Conservation (phyloP, 2,888 invertebrate genomes). For the Chirona hameri region DNA sequence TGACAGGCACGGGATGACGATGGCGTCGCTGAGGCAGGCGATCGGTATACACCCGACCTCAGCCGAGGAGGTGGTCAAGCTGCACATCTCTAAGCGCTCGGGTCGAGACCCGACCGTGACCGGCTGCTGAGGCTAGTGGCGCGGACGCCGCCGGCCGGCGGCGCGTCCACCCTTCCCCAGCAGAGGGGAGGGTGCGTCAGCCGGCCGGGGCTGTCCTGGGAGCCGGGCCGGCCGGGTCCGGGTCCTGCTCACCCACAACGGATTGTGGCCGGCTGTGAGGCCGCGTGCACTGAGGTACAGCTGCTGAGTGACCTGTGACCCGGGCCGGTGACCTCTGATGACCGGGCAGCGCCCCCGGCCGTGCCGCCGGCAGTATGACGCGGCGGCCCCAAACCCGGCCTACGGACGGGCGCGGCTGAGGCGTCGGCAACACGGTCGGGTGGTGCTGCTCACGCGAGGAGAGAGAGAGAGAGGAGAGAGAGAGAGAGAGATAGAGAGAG, state of each 20-base stretch:
- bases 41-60: constrained; percentile 61
- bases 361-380: constrained; percentile 3
- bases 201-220: background rate
- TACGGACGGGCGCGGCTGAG: background rate
- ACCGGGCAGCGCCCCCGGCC: background rate
- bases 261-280: too few relatives aligned
- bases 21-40: constrained; percentile 54
- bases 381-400: background rate
- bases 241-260: too few relatives aligned
- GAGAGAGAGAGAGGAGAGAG: too few relatives aligned
- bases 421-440: background rate
- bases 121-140: constrained; percentile 85
- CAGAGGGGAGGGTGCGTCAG: background rate
- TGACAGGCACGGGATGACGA: constrained; percentile 46
- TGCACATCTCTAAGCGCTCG: constrained; percentile 77
- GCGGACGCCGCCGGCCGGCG: background rate
- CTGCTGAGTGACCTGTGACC: background rate
- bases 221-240: too few relatives aligned
- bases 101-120: constrained; percentile 83
- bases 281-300: background rate
- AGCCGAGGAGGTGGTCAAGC: constrained; percentile 51
- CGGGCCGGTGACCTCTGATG: background rate
- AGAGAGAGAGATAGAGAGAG: too few relatives aligned
- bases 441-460: background rate
- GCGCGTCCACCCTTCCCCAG: background rate